Conservation (phyloP, 1,140 invertebrate genomes). For the Drosophila pectinifera region DNA sequence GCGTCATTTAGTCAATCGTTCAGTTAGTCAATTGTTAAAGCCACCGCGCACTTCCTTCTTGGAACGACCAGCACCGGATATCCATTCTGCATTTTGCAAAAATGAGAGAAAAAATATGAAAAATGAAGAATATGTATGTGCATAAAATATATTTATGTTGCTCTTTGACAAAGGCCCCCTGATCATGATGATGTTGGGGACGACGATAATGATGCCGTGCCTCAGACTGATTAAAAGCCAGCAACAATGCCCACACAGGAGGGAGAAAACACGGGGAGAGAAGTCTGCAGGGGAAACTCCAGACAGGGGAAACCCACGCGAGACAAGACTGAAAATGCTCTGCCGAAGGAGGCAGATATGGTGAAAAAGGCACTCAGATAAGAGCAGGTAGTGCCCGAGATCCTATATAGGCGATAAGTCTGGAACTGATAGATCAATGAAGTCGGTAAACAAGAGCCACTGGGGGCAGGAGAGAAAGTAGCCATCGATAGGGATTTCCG, state of each 20-base stretch:
- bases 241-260: slow-evolving; percentile 49
- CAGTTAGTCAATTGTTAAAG: slow-evolving; percentile 43
- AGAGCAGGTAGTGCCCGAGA: slow-evolving; percentile 48
- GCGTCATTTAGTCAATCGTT: slow-evolving; percentile 44
- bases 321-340: slow-evolving; percentile 6
- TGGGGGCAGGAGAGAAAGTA: slow-evolving; percentile 8
- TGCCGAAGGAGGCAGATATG: slow-evolving; percentile 8
- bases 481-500: slow-evolving; percentile 31
- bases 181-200: slow-evolving; percentile 27
- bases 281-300: slow-evolving; percentile 29
- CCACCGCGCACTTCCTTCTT: slow-evolving; percentile 41
- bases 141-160: slow-evolving; percentile 62
- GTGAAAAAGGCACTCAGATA: slow-evolving; percentile 29
- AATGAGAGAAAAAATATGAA: slow-evolving; percentile 10
- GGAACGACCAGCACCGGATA: slow-evolving; percentile 65
- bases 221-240: slow-evolving; percentile 72
- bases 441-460: slow-evolving; percentile 17
- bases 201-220: slow-evolving; percentile 55
- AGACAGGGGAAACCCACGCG: slow-evolving; percentile 38
- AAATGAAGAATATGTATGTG: slow-evolving; percentile 20
- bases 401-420: slow-evolving; percentile 30
- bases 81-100: slow-evolving; percentile 72
- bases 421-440: slow-evolving; percentile 42
- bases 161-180: slow-evolving; percentile 46
- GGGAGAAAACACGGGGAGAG: slow-evolving; percentile 4